Evolutionary conservation across 1,140 invertebrate genomes (phyloP).

Genomic region (Saccostrea echinata): DNA sequence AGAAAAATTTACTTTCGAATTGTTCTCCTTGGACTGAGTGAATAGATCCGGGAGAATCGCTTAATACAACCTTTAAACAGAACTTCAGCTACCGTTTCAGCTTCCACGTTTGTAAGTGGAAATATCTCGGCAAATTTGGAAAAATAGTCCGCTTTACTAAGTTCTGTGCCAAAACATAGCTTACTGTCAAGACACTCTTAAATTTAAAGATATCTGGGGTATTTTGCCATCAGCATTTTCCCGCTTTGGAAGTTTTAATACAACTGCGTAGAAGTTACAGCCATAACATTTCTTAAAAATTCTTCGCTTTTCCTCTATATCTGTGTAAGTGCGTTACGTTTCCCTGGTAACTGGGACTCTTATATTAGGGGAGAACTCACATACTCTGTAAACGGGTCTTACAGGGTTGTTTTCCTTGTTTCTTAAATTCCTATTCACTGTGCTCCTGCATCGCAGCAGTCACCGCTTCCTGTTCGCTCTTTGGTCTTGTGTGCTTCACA

Average conservation of each 20-base stretch:
- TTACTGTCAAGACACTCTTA: too few species aligned
- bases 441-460: conserved; percentile 55
- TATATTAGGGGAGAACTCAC: too few species aligned
- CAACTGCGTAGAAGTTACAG: too few species aligned
- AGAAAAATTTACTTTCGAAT: conserved; percentile 38
- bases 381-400: too few species aligned
- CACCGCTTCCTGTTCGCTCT: conserved; percentile 45
- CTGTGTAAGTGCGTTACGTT: too few species aligned
- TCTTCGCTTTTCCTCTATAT: too few species aligned
- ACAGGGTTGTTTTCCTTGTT: neutral
- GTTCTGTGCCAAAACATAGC: too few species aligned
- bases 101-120: conserved; percentile 41
- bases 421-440: neutral
- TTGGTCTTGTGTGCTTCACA: conserved; percentile 54
- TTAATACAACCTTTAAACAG: conserved; percentile 41
- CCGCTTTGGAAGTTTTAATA: too few species aligned
- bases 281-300: too few species aligned
- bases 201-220: too few species aligned
- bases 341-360: too few species aligned
- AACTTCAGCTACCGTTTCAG: conserved; percentile 41
- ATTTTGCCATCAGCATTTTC: too few species aligned
- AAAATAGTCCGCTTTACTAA: conserved; percentile 8
- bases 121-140: conserved; percentile 42
- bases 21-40: conserved; percentile 49
- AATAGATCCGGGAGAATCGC: conserved; percentile 2